Conservation (phyloP, 2,888 invertebrate genomes). For the Heteromyza rotundicornis region DNA sequence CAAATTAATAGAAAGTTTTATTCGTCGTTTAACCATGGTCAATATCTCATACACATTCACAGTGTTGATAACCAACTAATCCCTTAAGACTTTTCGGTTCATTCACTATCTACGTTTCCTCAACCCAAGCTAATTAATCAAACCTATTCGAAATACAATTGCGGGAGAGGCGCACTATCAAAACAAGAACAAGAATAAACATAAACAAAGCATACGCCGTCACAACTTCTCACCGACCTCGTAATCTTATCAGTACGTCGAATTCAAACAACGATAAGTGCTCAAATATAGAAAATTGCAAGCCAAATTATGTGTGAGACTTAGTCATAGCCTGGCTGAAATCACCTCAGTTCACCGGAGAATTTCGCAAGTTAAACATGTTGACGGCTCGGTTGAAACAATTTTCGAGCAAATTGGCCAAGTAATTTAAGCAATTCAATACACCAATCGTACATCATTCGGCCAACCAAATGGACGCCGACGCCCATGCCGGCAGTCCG, state of each 20-base stretch:
- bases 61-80: no score
- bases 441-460: not conserved
- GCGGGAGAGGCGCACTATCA: no score
- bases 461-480: constrained; percentile 40
- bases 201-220: not conserved
- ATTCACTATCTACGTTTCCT: no score
- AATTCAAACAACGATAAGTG: constrained; percentile 33
- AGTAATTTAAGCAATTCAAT: not conserved
- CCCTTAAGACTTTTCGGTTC: no score
- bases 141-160: no score
- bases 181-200: no score
- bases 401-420: not conserved
- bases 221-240: constrained; percentile 7
- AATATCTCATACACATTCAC: no score
- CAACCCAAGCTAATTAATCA: no score
- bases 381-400: constrained; percentile 5
- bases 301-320: not conserved
- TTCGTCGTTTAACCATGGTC: no score
- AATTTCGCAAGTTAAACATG: constrained; percentile 27
- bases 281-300: not conserved
- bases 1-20: no score
- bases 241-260: constrained; percentile 43
- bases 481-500: constrained; percentile 43
- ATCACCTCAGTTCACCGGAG: constrained; percentile 27
- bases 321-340: constrained; percentile 11